Conservation (phyloP, 2,113 vertebrate species). For the Erinaceus europaeus region DNA sequence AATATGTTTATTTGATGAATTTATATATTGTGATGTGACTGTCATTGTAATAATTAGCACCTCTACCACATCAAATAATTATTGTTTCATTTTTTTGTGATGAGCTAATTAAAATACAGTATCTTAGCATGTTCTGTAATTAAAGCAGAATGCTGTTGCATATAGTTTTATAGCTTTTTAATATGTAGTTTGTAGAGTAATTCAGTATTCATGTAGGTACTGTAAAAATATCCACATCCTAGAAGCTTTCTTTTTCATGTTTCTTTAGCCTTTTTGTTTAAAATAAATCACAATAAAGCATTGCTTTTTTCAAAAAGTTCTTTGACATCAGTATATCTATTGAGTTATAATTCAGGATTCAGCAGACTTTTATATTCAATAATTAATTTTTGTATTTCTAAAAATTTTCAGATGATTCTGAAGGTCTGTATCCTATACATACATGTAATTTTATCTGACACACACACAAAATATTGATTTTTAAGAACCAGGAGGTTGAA, state of each 20-base stretch:
- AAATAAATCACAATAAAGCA: slow-evolving; percentile 16
- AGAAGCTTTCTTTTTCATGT: not conserved
- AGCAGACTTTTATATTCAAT: not conserved
- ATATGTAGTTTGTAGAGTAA: not conserved
- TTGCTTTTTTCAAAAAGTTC: not conserved
- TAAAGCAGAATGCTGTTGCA: not conserved
- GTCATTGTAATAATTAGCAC: not conserved
- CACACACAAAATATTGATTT: not conserved
- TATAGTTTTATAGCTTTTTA: not conserved
- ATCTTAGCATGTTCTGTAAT: not conserved
- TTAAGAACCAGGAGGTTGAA: not conserved
- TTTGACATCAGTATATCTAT: not conserved
- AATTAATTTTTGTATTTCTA: not conserved
- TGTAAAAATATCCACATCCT: not conserved
- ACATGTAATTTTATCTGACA: slow-evolving; percentile 12
- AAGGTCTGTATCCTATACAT: not conserved
- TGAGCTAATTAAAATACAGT: not conserved
- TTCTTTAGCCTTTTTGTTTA: not conserved
- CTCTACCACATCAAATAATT: not conserved
- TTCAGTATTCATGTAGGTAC: not conserved
- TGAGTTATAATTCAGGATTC: slow-evolving; percentile 18
- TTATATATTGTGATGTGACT: not conserved
- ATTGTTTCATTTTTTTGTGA: not conserved
- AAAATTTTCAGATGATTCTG: not conserved
- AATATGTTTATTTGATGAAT: not conserved